Conservation (phyloP, 2,113 vertebrate genomes). For the Trematocara nigrifrons region DNA sequence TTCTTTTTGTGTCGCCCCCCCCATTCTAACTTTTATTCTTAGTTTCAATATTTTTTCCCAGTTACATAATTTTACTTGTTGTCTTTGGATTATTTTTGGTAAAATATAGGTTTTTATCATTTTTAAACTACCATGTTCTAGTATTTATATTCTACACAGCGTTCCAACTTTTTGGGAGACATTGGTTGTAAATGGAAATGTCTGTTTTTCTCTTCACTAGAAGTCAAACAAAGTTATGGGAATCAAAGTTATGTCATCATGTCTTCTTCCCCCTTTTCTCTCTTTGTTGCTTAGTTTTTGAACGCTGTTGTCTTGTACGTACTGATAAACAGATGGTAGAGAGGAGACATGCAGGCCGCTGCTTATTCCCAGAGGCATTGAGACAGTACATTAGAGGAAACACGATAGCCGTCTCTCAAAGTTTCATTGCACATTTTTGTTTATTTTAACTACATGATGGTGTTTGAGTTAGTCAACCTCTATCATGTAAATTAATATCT, state of each 20-base stretch:
- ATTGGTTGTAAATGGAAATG: not conserved
- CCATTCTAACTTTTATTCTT: not conserved
- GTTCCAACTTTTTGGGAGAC: not conserved
- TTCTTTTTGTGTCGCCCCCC: not conserved
- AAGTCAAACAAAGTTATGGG: not conserved
- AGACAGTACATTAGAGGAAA: not conserved
- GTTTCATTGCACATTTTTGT: not conserved
- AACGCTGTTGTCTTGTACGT: not conserved
- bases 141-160: not conserved
- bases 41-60: not conserved
- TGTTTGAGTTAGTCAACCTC: not conserved
- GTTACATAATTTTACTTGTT: not conserved
- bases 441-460: not conserved
- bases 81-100: not conserved
- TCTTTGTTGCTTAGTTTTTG: not conserved
- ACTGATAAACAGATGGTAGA: not conserved
- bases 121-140: not conserved
- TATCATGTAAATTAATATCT: not conserved
- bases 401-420: not conserved
- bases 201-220: not conserved
- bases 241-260: conserved; percentile 1
- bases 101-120: not conserved
- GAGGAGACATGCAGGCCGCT: not conserved
- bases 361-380: not conserved
- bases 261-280: not conserved